Evolutionary conservation across 1,140 invertebrate species (phyloP).

Genomic region (Drosophila malerkotliana): DNA sequence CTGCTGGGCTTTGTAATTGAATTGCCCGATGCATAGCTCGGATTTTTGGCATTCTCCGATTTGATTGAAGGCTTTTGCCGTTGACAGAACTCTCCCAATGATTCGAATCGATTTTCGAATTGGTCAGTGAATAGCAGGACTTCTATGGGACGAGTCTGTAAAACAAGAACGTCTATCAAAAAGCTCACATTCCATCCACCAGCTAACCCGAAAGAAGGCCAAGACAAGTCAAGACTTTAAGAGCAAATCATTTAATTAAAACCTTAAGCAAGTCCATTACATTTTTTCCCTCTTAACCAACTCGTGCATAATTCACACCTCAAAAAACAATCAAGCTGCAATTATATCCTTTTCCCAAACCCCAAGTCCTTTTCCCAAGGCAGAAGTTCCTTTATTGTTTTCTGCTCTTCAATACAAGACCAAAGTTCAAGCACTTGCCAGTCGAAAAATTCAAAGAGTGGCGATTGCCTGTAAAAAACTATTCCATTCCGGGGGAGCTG

Average conservation of each 20-base stretch:
- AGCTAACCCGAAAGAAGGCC: no score
- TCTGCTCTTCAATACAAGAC: conserved; percentile 18
- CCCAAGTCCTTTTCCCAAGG: no score
- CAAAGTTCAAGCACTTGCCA: conserved; percentile 48
- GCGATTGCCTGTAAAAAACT: conserved; percentile 5
- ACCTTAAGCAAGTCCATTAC: neutral
- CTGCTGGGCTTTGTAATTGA: conserved; percentile 73
- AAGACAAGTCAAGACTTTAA: no score
- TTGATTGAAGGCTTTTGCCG: conserved; percentile 55
- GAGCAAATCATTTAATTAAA: neutral
- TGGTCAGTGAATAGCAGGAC: conserved; percentile 14
- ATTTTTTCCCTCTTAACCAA: neutral
- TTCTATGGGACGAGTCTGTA: neutral
- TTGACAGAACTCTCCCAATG: conserved; percentile 58
- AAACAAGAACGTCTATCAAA: no score
- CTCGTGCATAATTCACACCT: conserved; percentile 37
- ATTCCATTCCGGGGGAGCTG: conserved; percentile 5
- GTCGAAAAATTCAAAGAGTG: conserved; percentile 30
- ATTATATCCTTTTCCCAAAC: conserved; percentile 21
- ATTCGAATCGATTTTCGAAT: conserved; percentile 36
- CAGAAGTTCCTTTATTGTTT: neutral
- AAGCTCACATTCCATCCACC: no score
- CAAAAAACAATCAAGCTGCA: conserved; percentile 38
- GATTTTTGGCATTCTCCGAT: conserved; percentile 41
- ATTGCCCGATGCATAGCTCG: conserved; percentile 53